phyloP scores from a whole-genome alignment of 2,113 vertebrate genomes.

The Oryzias woworae region DNA sequence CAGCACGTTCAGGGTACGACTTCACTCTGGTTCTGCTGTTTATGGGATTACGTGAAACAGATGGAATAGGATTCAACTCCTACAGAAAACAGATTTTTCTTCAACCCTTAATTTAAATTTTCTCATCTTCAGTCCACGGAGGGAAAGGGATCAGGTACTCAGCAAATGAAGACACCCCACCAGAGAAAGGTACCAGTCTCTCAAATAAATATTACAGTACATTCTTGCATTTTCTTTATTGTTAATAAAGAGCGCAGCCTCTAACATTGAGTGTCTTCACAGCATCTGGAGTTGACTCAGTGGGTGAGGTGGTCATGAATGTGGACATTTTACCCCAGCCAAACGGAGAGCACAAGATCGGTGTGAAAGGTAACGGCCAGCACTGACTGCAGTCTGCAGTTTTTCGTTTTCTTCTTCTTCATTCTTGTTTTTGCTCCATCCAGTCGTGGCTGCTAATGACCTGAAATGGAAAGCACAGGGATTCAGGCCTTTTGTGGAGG shows the following conservation, averaged over 20 bases:
- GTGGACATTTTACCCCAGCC: conserved; percentile 92
- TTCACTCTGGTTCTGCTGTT: conserved; percentile 2
- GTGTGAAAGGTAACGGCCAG: conserved; percentile 86
- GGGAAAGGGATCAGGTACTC: conserved; percentile 95
- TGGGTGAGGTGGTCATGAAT: conserved; percentile 90
- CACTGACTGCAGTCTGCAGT: neutral
- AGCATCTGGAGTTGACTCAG: conserved; percentile 92
- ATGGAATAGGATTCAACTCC: too few relatives aligned
- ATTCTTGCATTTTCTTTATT: neutral
- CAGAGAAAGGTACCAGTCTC: conserved; percentile 89
- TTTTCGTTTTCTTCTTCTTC: neutral
- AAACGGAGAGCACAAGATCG: conserved; percentile 90
- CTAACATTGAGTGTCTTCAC: conserved; percentile 19
- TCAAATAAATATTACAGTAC: too few relatives aligned
- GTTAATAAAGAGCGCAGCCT: conserved; percentile 14
- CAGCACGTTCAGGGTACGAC: conserved; percentile 87
- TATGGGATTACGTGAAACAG: conserved; percentile 22
- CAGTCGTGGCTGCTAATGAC: conserved; percentile 76
- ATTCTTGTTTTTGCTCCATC: neutral
- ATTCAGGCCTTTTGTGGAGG: conserved; percentile 96
- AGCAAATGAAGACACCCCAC: conserved; percentile 91
- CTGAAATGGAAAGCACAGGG: conserved; percentile 95
- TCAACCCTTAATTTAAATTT: conserved; percentile 2
- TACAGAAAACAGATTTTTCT: too few relatives aligned
- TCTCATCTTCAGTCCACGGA: conserved; percentile 84